Evolutionary conservation across 2,888 invertebrate species (phyloP).

Genomic region (Teinopalpus imperialis): DNA sequence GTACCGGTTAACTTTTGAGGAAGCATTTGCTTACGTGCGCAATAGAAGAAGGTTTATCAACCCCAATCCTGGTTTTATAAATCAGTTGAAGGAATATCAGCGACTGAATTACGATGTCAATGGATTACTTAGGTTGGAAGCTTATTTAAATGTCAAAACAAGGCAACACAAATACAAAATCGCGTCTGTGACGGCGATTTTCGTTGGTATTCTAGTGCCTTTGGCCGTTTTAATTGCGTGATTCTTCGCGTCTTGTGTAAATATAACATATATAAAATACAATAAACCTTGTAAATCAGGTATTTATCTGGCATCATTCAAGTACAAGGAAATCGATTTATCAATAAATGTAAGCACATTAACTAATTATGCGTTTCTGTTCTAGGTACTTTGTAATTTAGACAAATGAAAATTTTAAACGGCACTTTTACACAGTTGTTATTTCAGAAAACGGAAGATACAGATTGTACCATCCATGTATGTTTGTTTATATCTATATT

Average conservation of each 20-base stretch:
- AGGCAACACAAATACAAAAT: slow-evolving; percentile 67
- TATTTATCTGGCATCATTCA: too few species aligned
- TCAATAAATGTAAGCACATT: too few species aligned
- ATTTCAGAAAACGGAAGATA: too few species aligned
- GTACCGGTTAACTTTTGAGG: slow-evolving; percentile 90
- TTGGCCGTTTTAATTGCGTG: slow-evolving; percentile 59
- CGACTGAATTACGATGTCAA: slow-evolving; percentile 60
- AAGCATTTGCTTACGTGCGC: slow-evolving; percentile 94
- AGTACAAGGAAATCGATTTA: too few species aligned
- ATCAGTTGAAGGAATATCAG: slow-evolving; percentile 89
- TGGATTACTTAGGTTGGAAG: slow-evolving; percentile 59
- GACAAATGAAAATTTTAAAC: too few species aligned
- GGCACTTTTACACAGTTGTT: too few species aligned
- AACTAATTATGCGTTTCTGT: too few species aligned
- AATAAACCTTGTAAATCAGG: slow-evolving; percentile 24
- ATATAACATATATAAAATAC: slow-evolving; percentile 16
- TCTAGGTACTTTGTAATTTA: too few species aligned
- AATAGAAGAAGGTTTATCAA: slow-evolving; percentile 94
- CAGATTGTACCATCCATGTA: too few species aligned
- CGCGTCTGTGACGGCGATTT: slow-evolving; percentile 59
- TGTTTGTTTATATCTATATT: too few species aligned
- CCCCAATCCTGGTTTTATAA: slow-evolving; percentile 97
- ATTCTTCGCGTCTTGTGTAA: slow-evolving; percentile 24
- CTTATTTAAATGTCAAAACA: slow-evolving; percentile 63
- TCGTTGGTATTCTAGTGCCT: slow-evolving; percentile 61